Evolutionary conservation across 2,797 vertebrate species (phyloP).

Genomic region (Numenius phaeopus): DNA sequence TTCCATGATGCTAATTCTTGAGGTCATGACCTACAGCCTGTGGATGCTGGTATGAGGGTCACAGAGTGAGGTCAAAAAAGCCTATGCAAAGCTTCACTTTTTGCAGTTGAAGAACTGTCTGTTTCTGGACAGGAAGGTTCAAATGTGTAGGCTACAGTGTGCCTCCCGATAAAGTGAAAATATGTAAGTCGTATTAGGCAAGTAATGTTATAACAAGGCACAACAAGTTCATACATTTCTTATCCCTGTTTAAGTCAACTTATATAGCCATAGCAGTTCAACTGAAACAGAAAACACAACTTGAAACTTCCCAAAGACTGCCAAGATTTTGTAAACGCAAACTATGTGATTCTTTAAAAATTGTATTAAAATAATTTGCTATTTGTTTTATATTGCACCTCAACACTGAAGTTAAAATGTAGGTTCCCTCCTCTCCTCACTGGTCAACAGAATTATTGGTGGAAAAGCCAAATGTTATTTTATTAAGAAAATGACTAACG

Average conservation of each 20-base stretch:
- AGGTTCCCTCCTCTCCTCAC: neutral
- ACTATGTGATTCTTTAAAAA: neutral
- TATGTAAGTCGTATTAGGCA: slow-evolving; percentile 44
- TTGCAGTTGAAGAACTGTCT: slow-evolving; percentile 41
- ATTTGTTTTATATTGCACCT: neutral
- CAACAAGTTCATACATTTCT: slow-evolving; percentile 26
- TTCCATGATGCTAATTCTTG: slow-evolving; percentile 75
- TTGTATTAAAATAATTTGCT: neutral
- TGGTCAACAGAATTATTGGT: neutral
- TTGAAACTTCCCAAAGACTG: neutral
- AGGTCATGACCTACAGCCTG: slow-evolving; percentile 77
- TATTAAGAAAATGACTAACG: neutral
- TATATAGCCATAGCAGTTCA: neutral
- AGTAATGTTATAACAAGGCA: slow-evolving; percentile 38
- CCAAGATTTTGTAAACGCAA: neutral
- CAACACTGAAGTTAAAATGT: neutral
- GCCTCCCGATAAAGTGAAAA: slow-evolving; percentile 49
- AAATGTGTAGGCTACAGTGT: slow-evolving; percentile 4
- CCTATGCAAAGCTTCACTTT: slow-evolving; percentile 39
- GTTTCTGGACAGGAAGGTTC: slow-evolving; percentile 35
- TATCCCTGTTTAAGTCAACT: neutral
- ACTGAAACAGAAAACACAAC: neutral
- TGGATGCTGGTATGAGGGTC: slow-evolving; percentile 77
- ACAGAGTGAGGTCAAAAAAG: slow-evolving; percentile 73
- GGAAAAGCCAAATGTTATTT: neutral